Evolutionary conservation across 2,113 vertebrate species (phyloP).

Genomic region (Pica pica): DNA sequence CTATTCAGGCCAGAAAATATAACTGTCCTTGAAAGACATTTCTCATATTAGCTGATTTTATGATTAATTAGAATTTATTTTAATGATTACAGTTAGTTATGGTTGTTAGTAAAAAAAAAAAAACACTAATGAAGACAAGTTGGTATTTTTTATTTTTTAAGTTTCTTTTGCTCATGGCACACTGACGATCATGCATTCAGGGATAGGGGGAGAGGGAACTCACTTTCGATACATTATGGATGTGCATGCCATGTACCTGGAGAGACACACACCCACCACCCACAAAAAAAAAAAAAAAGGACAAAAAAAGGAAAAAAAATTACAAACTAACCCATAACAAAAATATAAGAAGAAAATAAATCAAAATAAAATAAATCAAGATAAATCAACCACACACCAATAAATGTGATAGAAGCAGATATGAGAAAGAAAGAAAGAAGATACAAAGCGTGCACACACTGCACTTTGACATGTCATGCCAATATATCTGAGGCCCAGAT

Average conservation of each 20-base stretch:
- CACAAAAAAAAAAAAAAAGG: background rate
- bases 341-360: constrained; percentile 1
- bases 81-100: constrained; percentile 70
- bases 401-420: constrained; percentile 30
- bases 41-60: constrained; percentile 68
- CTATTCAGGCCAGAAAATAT: constrained; percentile 92
- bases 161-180: constrained; percentile 70
- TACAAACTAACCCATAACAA: background rate
- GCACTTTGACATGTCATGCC: constrained; percentile 66
- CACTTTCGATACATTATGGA: constrained; percentile 72
- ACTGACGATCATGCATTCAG: constrained; percentile 83
- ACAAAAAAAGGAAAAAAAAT: background rate
- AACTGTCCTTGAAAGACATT: constrained; percentile 67
- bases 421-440: constrained; percentile 7
- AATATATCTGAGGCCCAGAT: constrained; percentile 33
- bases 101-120: constrained; percentile 81
- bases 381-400: constrained; percentile 13
- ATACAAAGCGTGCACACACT: constrained; percentile 67
- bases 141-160: constrained; percentile 75
- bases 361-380: background rate
- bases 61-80: constrained; percentile 62
- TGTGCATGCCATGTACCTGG: constrained; percentile 81
- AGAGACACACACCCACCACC: constrained; percentile 41
- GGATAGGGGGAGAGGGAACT: constrained; percentile 55
- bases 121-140: constrained; percentile 82